Base-by-base conservation (phyloP, 2,888 invertebrate species). In the Acleris cristana region DNA sequence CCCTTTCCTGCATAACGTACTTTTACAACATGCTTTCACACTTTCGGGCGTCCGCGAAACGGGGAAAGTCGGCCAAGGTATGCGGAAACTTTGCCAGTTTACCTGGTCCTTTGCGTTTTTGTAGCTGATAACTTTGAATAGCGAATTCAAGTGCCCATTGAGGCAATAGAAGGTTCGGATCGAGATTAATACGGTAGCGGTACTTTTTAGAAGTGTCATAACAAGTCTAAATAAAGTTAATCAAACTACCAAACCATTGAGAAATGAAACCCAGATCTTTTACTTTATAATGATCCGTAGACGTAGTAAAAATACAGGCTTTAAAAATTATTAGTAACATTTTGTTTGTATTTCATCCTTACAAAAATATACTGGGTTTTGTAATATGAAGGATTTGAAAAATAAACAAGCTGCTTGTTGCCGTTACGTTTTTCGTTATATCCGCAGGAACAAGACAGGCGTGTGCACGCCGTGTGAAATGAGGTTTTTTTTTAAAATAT, bases 401-500 rank as follows among this genome's bases (percentile, higher is more conserved):
- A 14, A 40, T 4, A 64, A 67, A 67, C 44, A n/a, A 40, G 58
- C 49, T 55, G 19, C 23, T 49, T 16, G 19, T 21, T 34, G 12
- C 54, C 16, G 34, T 23, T 48, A 57, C 34, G 48, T 58, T 61
- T 34, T 62, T 51, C 18, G 30, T 61, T 62, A 45, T 48, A 57
- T 58, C 53, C 53, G 40, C 83, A 85, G 84, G 85, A 81, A 80
- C 84, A 82, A 85, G 83, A 83, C 82, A 85, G 79, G 72, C 82
- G 79, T 89, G 90, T 85, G 88, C 90, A 87, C 80, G 81, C 77
- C 81, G 80, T 87, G 91, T 91, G 91, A 91, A 90, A 90, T 90
- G 83, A 87, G 88, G 76, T 89, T 85, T 79, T 84, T 82, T 81
- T 81, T 81, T 78, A 81, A 67, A 81, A 81, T 82, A 76, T 78